Evolutionary conservation across 2,888 invertebrate genomes (phyloP).

Genomic region (Papilio gigon): DNA sequence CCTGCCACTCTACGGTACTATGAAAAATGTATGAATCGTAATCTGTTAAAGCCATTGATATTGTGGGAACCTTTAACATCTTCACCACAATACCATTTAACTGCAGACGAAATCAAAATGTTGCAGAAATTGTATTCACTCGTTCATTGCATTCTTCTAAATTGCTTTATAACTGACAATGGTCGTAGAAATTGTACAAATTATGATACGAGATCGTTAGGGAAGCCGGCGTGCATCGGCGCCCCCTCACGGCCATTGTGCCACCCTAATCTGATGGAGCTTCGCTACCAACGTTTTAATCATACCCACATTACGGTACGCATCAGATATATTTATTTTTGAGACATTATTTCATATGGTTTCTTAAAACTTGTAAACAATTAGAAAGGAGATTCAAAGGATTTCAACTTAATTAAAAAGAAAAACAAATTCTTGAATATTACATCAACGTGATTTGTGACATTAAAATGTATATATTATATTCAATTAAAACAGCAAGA

Average conservation of each 20-base stretch:
- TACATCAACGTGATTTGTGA: too few relatives aligned
- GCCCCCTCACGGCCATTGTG: slow-evolving; percentile 43
- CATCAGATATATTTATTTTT: slow-evolving; percentile 1
- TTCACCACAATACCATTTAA: too few relatives aligned
- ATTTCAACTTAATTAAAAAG: too few relatives aligned
- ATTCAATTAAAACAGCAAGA: too few relatives aligned
- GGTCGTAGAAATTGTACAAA: slow-evolving; percentile 29
- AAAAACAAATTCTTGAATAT: too few relatives aligned
- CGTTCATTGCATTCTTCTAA: background rate
- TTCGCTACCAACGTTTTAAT: slow-evolving; percentile 50
- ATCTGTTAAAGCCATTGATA: too few relatives aligned
- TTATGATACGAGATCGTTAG: slow-evolving; percentile 38
- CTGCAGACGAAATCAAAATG: too few relatives aligned
- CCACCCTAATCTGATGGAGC: slow-evolving; percentile 50
- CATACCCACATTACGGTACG: slow-evolving; percentile 42
- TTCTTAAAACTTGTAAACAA: background rate
- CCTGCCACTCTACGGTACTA: too few relatives aligned
- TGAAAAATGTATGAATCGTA: too few relatives aligned
- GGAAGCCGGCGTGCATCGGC: slow-evolving; percentile 42
- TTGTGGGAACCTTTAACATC: too few relatives aligned
- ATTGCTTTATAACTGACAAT: background rate
- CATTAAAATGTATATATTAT: too few relatives aligned
- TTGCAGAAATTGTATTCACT: background rate
- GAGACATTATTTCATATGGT: background rate
- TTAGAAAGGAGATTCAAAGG: too few relatives aligned